phyloP scores from a whole-genome alignment of 1,140 invertebrate genomes.

The Drosophila guanche region DNA sequence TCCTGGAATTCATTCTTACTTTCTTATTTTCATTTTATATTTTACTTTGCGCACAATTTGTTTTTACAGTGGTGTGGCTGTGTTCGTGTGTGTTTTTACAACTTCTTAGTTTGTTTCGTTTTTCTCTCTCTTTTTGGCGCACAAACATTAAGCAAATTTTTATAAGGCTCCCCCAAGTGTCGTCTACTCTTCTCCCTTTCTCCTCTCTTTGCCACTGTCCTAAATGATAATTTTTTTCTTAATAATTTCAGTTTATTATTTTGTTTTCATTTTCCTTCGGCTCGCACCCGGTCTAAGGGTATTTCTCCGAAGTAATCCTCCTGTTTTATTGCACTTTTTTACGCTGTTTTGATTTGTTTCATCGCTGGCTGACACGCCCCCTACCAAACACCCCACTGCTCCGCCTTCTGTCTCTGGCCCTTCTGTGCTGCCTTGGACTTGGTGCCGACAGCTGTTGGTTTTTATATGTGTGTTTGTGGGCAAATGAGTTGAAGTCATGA shows the following conservation, averaged over 20 bases:
- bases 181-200: conserved; percentile 34
- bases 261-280: conserved; percentile 57
- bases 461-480: conserved; percentile 44
- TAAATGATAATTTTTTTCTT: conserved; percentile 59
- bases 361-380: conserved; percentile 35
- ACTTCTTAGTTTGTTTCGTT: conserved; percentile 71
- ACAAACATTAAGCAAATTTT: conserved; percentile 75
- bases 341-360: conserved; percentile 75
- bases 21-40: conserved; percentile 57
- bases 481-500: conserved; percentile 53
- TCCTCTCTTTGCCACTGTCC: conserved; percentile 11
- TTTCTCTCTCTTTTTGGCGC: conserved; percentile 41
- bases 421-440: conserved; percentile 32
- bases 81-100: conserved; percentile 62
- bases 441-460: conserved; percentile 59
- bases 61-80: conserved; percentile 26
- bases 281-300: conserved; percentile 1
- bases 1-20: conserved; percentile 9
- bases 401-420: conserved; percentile 22
- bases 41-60: conserved; percentile 73
- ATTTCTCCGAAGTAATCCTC: conserved; percentile 51
- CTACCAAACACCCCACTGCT: conserved; percentile 5
- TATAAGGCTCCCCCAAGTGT: conserved; percentile 45
- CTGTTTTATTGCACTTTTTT: conserved; percentile 79
- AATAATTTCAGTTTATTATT: conserved; percentile 75